Conservation (phyloP, 2,888 invertebrate species). For the Drosophila mimica region DNA sequence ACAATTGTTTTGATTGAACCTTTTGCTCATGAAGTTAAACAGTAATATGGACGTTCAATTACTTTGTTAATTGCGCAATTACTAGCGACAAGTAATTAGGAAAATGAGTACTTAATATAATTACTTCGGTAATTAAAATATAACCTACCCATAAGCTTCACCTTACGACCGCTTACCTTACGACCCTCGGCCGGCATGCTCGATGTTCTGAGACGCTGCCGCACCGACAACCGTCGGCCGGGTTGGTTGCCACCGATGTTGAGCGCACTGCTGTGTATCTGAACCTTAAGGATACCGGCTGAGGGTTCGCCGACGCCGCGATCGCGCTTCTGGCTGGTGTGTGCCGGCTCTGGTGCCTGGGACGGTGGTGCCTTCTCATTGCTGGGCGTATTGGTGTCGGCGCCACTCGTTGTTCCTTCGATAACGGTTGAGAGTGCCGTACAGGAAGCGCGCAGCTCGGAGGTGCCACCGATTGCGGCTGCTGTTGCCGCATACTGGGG, state of each 20-base stretch:
- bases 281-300: conserved; percentile 4
- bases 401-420: conserved; percentile 67
- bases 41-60: neutral
- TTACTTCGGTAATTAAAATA: neutral
- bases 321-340: conserved; percentile 47
- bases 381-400: conserved; percentile 45
- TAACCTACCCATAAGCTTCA: neutral
- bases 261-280: conserved; percentile 64
- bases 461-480: neutral
- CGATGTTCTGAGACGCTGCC: conserved; percentile 84
- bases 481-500: conserved; percentile 73
- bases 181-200: conserved; percentile 85
- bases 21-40: neutral
- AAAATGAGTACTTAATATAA: too few relatives aligned
- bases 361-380: conserved; percentile 20
- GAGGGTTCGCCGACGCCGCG: conserved; percentile 50
- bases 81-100: neutral
- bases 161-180: conserved; percentile 78
- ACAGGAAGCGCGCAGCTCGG: conserved; percentile 45
- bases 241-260: conserved; percentile 68
- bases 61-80: neutral
- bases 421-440: conserved; percentile 58
- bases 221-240: conserved; percentile 66
- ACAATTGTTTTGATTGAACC: neutral
- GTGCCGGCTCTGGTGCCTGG: neutral